Evolutionary conservation across 2,797 vertebrate species (phyloP).

Genomic region (Semaprochilodus insignis): DNA sequence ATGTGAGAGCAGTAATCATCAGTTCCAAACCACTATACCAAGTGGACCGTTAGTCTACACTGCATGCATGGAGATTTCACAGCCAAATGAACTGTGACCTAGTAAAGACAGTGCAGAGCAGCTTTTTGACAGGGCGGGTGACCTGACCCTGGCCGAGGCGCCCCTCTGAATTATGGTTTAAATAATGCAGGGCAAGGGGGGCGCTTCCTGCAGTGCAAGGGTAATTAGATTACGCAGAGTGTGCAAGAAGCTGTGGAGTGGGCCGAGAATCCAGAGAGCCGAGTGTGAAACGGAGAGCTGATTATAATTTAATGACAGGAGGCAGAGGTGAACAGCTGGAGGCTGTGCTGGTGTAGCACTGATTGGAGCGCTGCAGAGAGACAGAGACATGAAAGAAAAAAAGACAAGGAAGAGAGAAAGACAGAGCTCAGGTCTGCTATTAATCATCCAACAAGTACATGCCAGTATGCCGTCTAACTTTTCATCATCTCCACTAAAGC

Average conservation of each 20-base stretch:
- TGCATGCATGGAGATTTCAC: neutral
- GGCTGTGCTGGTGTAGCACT: slow-evolving; percentile 37
- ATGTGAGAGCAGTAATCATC: neutral
- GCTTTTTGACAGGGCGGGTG: neutral
- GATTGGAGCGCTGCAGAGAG: slow-evolving; percentile 24
- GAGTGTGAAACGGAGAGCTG: slow-evolving; percentile 47
- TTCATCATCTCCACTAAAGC: neutral
- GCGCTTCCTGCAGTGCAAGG: slow-evolving; percentile 33
- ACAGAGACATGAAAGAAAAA: neutral
- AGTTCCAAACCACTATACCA: neutral
- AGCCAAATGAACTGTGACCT: neutral
- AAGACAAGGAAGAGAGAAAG: neutral
- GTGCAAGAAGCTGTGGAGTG: slow-evolving; percentile 23
- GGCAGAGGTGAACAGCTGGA: slow-evolving; percentile 48
- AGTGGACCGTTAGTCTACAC: neutral
- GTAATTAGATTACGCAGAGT: slow-evolving; percentile 48
- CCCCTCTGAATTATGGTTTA: slow-evolving; percentile 44
- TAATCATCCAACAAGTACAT: slow-evolving; percentile 9
- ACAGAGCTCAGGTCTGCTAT: neutral
- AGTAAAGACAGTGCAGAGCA: neutral
- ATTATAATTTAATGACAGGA: slow-evolving; percentile 57
- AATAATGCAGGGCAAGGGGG: slow-evolving; percentile 40
- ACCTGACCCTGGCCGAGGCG: neutral
- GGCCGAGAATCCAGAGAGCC: slow-evolving; percentile 39
- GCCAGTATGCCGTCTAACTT: neutral